These are phyloP conservation scores for Cloeon dipterum DNA, from an alignment of 2,888 invertebrate genomes.

Conservation along the genomic window DNA sequence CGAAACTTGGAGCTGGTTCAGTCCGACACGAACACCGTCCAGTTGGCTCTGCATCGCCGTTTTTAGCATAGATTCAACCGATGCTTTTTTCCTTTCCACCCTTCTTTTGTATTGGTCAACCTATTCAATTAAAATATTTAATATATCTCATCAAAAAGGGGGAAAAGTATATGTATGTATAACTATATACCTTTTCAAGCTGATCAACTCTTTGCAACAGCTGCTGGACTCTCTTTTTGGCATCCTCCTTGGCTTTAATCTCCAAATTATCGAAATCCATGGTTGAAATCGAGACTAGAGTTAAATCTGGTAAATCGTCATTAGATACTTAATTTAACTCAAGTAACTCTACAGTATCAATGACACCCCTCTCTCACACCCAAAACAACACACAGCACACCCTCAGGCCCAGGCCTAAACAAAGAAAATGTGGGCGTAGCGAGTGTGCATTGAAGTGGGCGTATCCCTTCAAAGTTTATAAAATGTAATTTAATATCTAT, in stretches of 20 bases:
- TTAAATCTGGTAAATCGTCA: too few relatives aligned
- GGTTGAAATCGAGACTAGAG: too few relatives aligned
- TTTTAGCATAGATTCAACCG: constrained; percentile 84
- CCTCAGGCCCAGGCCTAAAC: too few relatives aligned
- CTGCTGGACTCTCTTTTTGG: constrained; percentile 67
- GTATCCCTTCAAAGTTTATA: too few relatives aligned
- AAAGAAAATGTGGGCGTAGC: too few relatives aligned
- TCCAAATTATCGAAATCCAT: constrained; percentile 25
- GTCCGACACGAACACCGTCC: constrained; percentile 85
- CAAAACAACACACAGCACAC: too few relatives aligned
- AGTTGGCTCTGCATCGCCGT: constrained; percentile 97
- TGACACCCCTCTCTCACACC: too few relatives aligned
- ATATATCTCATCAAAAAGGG: background rate
- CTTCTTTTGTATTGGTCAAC: constrained; percentile 56
- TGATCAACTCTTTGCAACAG: constrained; percentile 89
- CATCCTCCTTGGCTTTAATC: constrained; percentile 50
- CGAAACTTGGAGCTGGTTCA: constrained; percentile 71
- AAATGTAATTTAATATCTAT: too few relatives aligned
- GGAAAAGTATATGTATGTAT: background rate
- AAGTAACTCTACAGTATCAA: too few relatives aligned
- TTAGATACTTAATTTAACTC: too few relatives aligned
- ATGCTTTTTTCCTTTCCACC: constrained; percentile 57
- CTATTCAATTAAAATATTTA: constrained; percentile 14
- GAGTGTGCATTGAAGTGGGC: too few relatives aligned
- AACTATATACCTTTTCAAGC: constrained; percentile 54